These are phyloP conservation scores for Sebastes melanostomus DNA, from an alignment of 2,797 vertebrate species.

Conservation along the genomic window DNA sequence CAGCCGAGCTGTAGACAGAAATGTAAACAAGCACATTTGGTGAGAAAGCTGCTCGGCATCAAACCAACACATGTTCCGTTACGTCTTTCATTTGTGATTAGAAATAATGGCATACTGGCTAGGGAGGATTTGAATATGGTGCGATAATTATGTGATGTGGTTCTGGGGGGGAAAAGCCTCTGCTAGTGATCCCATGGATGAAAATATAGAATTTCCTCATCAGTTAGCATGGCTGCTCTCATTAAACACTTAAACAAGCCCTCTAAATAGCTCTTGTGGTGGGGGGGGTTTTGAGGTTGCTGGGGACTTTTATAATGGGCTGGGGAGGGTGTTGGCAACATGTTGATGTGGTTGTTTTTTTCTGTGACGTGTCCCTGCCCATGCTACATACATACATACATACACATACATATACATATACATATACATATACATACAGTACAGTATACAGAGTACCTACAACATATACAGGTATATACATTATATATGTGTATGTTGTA, in stretches of 20 bases:
- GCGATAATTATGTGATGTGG: constrained; percentile 23
- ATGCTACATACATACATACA: neutral
- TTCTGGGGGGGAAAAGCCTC: constrained; percentile 10
- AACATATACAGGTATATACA: neutral
- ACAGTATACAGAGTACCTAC: too few relatives aligned
- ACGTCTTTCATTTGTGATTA: neutral
- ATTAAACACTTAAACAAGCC: constrained; percentile 24
- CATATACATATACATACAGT: neutral
- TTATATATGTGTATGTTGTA: neutral
- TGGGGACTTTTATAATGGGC: constrained; percentile 35
- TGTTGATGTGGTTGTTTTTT: constrained; percentile 41
- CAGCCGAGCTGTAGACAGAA: constrained; percentile 4
- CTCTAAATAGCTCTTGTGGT: constrained; percentile 15
- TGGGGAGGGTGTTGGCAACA: constrained; percentile 36
- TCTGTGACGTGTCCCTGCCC: neutral
- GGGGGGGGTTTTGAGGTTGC: constrained; percentile 7
- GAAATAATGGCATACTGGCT: constrained; percentile 6
- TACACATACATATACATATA: neutral
- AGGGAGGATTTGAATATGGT: constrained; percentile 13
- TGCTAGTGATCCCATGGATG: constrained; percentile 15
- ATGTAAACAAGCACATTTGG: neutral
- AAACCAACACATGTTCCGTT: neutral
- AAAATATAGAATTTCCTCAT: constrained; percentile 41
- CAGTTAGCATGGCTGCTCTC: constrained; percentile 11
- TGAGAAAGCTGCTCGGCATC: neutral